phyloP scores from a whole-genome alignment of 2,113 vertebrate genomes.

The Muscicapa adusta region DNA sequence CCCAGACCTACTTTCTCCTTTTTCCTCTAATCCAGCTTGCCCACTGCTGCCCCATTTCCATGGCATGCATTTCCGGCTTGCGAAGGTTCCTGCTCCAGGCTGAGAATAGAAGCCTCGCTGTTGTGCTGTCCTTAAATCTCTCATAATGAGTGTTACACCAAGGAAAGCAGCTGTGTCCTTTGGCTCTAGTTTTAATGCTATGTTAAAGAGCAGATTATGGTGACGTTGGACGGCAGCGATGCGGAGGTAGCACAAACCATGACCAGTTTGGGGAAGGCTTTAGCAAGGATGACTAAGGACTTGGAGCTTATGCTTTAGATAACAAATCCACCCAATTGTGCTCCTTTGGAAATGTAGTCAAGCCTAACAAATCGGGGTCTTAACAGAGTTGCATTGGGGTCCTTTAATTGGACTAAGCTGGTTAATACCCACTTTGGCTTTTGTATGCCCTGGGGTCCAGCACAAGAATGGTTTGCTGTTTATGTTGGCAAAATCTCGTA shows the following conservation, averaged over 20 bases:
- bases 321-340: slow-evolving; percentile 53
- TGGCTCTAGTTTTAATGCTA: slow-evolving; percentile 55
- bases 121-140: slow-evolving; percentile 41
- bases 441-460: background rate
- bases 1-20: background rate
- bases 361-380: slow-evolving; percentile 41
- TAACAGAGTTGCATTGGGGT: background rate
- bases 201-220: slow-evolving; percentile 57
- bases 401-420: slow-evolving; percentile 65
- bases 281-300: slow-evolving; percentile 58
- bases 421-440: slow-evolving; percentile 27
- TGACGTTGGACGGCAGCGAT: background rate
- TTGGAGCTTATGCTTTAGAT: slow-evolving; percentile 37
- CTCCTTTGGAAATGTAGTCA: slow-evolving; percentile 29
- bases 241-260: background rate
- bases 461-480: background rate
- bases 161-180: slow-evolving; percentile 58
- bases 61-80: slow-evolving; percentile 48
- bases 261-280: slow-evolving; percentile 32
- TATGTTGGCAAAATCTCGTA: background rate
- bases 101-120: slow-evolving; percentile 56
- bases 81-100: background rate
- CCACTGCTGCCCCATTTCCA: slow-evolving; percentile 44
- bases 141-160: slow-evolving; percentile 37
- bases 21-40: slow-evolving; percentile 16